phyloP scores from a whole-genome alignment of 2,888 invertebrate species.

The Mythimna pallens region DNA sequence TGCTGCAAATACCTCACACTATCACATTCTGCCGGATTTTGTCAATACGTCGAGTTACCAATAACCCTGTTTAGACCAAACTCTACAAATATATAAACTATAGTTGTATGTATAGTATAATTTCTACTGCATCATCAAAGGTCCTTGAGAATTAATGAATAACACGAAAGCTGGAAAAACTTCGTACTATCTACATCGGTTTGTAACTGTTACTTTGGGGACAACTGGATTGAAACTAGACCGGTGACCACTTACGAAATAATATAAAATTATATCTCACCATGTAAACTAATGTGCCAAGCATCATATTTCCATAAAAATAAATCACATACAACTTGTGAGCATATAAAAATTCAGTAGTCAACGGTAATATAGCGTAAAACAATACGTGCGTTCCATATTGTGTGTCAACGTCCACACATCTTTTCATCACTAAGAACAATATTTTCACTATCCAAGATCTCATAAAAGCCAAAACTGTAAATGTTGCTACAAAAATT shows the following conservation, averaged over 20 bases:
- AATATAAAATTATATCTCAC: conserved; percentile 41
- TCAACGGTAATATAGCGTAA: conserved; percentile 77
- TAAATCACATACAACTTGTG: conserved; percentile 76
- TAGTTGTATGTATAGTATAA: background rate
- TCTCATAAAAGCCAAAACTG: conserved; percentile 72
- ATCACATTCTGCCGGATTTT: background rate
- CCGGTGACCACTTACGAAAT: background rate
- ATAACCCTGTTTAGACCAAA: background rate
- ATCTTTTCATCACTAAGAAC: conserved; percentile 69
- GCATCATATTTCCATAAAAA: conserved; percentile 74
- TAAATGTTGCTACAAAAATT: conserved; percentile 74
- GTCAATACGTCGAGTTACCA: background rate
- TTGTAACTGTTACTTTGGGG: background rate
- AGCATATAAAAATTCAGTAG: conserved; percentile 76
- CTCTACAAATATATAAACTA: background rate
- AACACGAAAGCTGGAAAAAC: background rate
- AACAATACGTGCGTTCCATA: conserved; percentile 74
- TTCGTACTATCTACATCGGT: background rate
- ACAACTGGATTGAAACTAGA: no score
- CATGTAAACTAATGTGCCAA: conserved; percentile 63
- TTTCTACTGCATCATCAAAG: background rate
- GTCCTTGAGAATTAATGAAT: background rate
- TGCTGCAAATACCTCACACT: background rate
- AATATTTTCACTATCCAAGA: conserved; percentile 76
- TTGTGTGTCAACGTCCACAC: conserved; percentile 68